Base-by-base conservation (phyloP, 2,888 invertebrate genomes). In the Chrysolina oricalcia region DNA sequence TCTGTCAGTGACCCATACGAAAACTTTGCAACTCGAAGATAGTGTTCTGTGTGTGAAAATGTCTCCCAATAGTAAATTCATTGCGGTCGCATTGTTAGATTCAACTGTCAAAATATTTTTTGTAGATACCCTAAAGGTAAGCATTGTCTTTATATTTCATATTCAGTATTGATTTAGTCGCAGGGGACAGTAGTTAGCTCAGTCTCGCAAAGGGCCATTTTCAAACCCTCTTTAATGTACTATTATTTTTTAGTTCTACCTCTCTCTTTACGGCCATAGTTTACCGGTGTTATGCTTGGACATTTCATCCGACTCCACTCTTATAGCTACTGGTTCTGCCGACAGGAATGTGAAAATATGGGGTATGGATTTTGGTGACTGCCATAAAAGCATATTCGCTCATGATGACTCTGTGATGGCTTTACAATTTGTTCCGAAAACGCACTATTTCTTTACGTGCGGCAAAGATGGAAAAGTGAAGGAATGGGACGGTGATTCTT, bases 311-410 rank as follows among this genome's bases (percentile, higher is more conserved):
- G 97, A 97, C 87, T 95, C 94, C 0, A 92, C 92, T 11, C 87
- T 99, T 27, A 94, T 99, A 79, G 96, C 94, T 11, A 98, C 99
- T 0, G 99, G 98, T 9, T 98, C 98, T 2, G 96, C 96, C 0
- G 99, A 99, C 90, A 92, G 98, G 53, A 98, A 97, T 87, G 93
- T 99, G 40, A 98, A 98, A 90, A 94, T 99, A 78, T 99, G 99
- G 99, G 99, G 99, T 46, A 92, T 99, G 89, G 98, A 99, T 89
- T 99, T 98, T 88, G 99, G 99, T n/a, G 98, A 99, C 88, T 98
- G 98, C 83, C 98, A 98, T 89, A 93, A 93, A 85, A 98, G 98
- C 0, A 91, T 99, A 81, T 97, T 98, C 88, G 98, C 98, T 0
- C 99, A 99, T 88, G 97, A 98, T 84, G 98, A 98, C 88, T 96